Evolutionary conservation across 1,140 invertebrate genomes (phyloP), one percentile per base, ranked within the genome.

Genomic region (Araneus ventricosus): DNA sequence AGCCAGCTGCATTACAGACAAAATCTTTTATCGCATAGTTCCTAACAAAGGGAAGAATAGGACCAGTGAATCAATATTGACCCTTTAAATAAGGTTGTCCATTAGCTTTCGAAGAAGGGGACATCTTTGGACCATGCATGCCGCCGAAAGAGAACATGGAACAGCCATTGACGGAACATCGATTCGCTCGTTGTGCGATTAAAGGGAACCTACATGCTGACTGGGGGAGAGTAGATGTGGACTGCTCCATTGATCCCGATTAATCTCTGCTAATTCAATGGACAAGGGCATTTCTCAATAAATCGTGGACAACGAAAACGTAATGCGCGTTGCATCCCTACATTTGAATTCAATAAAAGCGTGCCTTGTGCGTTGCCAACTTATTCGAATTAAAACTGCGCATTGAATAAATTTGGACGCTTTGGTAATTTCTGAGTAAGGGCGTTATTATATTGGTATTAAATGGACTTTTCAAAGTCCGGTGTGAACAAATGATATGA

Each of bases 61-160:
- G 63, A 7, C 8, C 27, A 24, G 45, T 20, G 87, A 88, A 75
- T 88, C 87, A 88, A 88, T 88, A 88, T 88, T 88, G 87, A 88
- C 87, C 87, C 87, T 88, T 88, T 88, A 52, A 88, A 88, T 88
- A 88, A 88, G 67, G 87, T 70, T 86, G 67, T 88, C 87, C 87
- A 88, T 88, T 88, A 88, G 87, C 30, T 75, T 61, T 39, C 87
- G 34, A 57, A 37, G 63, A 75, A 52, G 87, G n/a, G 34, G 61
- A 75, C 70, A 75, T 75, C 70, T 75, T 75, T 75, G 70, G 70
- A 75, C 70, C 70, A 20, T 10, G 70, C 70, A 34, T 7, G 30
- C 45, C 57, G 45, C 57, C 57, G 1, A 61, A 57, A 30, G 84
- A 45, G 84, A 59, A 86, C 84, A 86, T 86, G 84, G 84, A 86